These are phyloP conservation scores for Cheumatopsyche charites DNA, from an alignment of 1,140 invertebrate genomes.

Conservation along the genomic window DNA sequence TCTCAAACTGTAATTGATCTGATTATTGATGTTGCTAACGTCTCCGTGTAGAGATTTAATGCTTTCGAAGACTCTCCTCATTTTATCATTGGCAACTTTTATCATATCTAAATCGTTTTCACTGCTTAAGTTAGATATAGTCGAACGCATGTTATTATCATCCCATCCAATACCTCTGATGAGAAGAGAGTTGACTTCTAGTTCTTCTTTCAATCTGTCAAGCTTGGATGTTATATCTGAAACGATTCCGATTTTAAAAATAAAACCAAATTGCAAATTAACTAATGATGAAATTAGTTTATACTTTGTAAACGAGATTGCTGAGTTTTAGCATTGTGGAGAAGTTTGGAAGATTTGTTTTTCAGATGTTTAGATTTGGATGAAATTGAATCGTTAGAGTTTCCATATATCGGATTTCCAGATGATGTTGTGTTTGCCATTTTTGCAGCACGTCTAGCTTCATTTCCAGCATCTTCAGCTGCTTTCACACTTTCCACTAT, in stretches of 20 bases:
- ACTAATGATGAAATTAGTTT: no score
- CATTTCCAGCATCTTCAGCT: constrained; percentile 69
- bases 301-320: constrained; percentile 35
- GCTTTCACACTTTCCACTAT: constrained; percentile 72
- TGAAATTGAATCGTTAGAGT: constrained; percentile 10
- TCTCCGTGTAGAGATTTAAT: constrained; percentile 62
- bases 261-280: no score
- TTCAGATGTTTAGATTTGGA: constrained; percentile 34
- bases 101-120: constrained; percentile 48
- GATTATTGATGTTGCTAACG: constrained; percentile 58
- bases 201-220: constrained; percentile 52
- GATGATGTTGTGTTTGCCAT: constrained; percentile 59
- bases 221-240: constrained; percentile 54
- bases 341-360: constrained; percentile 28
- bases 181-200: constrained; percentile 53
- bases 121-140: constrained; percentile 47
- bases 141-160: constrained; percentile 51
- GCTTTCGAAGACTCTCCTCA: constrained; percentile 57
- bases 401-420: constrained; percentile 21
- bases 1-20: constrained; percentile 56
- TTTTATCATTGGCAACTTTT: constrained; percentile 51
- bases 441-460: constrained; percentile 68
- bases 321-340: constrained; percentile 27
- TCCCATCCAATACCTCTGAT: constrained; percentile 56
- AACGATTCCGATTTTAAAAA: no score